Conservation (phyloP, 2,113 vertebrate species). For the Tinamus guttatus region DNA sequence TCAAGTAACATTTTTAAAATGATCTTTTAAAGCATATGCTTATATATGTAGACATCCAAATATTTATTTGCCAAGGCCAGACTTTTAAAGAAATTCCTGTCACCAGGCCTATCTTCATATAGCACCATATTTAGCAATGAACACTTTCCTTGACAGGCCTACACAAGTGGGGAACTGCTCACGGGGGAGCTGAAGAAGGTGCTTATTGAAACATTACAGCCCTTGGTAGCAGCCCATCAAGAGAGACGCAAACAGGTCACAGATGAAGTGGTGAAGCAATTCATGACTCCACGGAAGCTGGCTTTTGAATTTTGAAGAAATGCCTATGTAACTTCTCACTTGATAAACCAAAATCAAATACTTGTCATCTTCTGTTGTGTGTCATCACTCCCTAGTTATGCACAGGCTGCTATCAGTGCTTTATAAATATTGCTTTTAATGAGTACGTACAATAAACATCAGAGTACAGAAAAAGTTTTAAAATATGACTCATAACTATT, state of each 20-base stretch:
- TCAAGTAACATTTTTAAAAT: neutral
- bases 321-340: neutral
- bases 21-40: neutral
- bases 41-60: neutral
- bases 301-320: slow-evolving; percentile 83
- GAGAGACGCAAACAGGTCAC: slow-evolving; percentile 90
- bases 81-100: neutral
- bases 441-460: neutral
- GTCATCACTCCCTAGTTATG: slow-evolving; percentile 7
- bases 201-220: slow-evolving; percentile 92
- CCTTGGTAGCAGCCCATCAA: slow-evolving; percentile 90
- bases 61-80: neutral
- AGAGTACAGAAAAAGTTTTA: neutral
- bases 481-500: neutral
- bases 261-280: slow-evolving; percentile 86
- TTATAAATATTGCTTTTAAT: slow-evolving; percentile 42
- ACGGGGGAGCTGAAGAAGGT: slow-evolving; percentile 95
- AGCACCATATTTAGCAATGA: neutral
- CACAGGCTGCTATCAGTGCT: neutral
- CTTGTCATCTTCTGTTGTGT: neutral
- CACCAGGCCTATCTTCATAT: neutral
- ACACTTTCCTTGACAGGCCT: slow-evolving; percentile 83
- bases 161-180: slow-evolving; percentile 89
- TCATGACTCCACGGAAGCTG: slow-evolving; percentile 93
- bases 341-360: neutral